Percentiles rank a stretch among this genome's conserved stretches.
Conservation (phyloP, 2,797 vertebrate genomes). For the Brotula barbata region DNA sequence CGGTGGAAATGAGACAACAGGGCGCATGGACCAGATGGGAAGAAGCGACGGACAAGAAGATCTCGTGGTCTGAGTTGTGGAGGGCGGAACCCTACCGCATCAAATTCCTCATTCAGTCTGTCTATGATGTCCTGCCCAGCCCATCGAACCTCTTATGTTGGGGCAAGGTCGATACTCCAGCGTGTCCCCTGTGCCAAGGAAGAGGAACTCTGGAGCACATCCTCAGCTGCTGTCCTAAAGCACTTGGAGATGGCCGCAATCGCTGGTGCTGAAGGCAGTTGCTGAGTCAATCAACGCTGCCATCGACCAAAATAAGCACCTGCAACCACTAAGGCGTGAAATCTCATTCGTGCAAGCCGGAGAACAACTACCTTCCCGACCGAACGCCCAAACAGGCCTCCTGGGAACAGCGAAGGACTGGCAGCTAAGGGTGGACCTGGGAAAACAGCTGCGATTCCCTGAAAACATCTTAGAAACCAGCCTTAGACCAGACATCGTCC, state of each 20-base stretch:
- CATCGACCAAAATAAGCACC: not conserved
- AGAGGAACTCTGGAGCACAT: constrained; percentile 3
- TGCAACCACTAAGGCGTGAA: not conserved
- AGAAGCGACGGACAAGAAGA: no score
- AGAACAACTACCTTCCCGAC: not conserved
- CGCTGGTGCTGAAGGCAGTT: not conserved
- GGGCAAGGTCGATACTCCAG: not conserved
- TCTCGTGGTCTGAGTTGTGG: no score
- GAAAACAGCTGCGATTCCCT: not conserved
- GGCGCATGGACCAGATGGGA: not conserved
- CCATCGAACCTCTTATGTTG: constrained; percentile 1
- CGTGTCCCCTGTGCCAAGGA: not conserved
- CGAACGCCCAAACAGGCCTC: not conserved
- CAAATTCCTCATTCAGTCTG: not conserved
- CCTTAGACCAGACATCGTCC: not conserved
- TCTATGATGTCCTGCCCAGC: constrained; percentile 1
- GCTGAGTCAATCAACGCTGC: not conserved
- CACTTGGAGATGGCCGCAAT: not conserved
- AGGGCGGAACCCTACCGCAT: no score
- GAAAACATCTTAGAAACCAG: not conserved
- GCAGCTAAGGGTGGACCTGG: constrained; percentile 1
- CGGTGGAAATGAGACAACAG: not conserved
- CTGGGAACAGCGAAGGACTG: not conserved
- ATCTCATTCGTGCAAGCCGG: not conserved
- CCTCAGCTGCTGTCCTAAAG: constrained; percentile 3